Evolutionary conservation across 2,797 vertebrate genomes (phyloP).

Genomic region (Trachops cirrhosus): DNA sequence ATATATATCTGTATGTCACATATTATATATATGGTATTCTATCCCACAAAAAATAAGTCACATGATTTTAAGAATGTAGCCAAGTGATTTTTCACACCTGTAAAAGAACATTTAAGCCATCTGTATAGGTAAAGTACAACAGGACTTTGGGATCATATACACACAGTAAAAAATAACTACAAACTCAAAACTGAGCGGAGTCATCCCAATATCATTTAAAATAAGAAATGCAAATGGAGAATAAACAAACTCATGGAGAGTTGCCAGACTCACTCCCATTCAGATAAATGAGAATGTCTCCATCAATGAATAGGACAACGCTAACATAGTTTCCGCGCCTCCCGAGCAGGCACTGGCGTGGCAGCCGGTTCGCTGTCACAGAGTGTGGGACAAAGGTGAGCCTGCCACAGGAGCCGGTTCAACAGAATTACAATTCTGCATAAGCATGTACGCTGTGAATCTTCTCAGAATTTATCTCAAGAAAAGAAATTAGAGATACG

Average conservation of each 20-base stretch:
- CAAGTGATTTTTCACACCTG: background rate
- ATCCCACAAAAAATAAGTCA: background rate
- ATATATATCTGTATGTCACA: background rate
- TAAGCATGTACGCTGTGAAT: background rate
- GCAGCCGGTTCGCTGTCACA: too few relatives aligned
- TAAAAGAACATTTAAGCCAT: background rate
- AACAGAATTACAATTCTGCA: background rate
- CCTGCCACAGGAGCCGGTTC: background rate
- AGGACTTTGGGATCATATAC: background rate
- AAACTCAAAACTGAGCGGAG: background rate
- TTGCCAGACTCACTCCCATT: background rate
- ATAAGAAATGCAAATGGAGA: background rate
- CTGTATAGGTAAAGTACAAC: background rate
- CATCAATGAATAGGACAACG: background rate
- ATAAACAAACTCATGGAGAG: background rate
- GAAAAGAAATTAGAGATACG: background rate
- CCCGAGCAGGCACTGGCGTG: accelerated
- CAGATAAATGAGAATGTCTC: background rate
- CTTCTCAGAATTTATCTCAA: background rate
- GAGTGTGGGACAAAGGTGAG: background rate
- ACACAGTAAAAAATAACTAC: background rate
- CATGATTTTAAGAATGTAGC: background rate
- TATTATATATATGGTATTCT: background rate
- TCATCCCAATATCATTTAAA: background rate
- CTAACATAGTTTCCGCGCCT: background rate